Percentiles rank a stretch among this genome's conserved stretches.
Conservation (phyloP, 1,140 invertebrate species). For the Delia radicum region DNA sequence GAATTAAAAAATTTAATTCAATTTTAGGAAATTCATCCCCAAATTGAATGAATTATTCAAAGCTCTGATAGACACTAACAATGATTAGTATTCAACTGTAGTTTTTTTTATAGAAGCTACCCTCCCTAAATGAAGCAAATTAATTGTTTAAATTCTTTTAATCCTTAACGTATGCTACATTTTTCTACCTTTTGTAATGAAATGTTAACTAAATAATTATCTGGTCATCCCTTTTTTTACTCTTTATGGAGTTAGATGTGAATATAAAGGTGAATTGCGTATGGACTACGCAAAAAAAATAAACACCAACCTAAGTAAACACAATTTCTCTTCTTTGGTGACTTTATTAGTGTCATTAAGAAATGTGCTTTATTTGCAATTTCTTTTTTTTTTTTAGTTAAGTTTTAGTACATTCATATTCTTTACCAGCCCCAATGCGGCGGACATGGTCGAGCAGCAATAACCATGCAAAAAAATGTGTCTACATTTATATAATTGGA, state of each 20-base stretch:
- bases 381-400: not conserved
- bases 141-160: no score
- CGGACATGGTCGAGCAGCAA: not conserved
- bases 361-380: slow-evolving; percentile 16
- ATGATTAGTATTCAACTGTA: no score
- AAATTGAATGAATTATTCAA: no score
- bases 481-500: slow-evolving; percentile 6
- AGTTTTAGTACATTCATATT: not conserved
- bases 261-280: not conserved
- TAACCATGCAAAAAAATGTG: not conserved
- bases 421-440: not conserved
- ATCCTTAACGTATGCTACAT: no score
- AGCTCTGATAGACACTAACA: no score
- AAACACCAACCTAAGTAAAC: not conserved
- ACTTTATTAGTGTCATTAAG: slow-evolving; percentile 31
- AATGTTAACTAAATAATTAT: no score
- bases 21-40: no score
- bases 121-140: no score
- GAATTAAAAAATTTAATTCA: no score
- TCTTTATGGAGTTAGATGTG: not conserved
- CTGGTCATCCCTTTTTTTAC: not conserved
- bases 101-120: no score
- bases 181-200: no score
- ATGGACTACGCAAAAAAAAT: not conserved
- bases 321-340: slow-evolving; percentile 9